phyloP scores from a whole-genome alignment of 2,888 invertebrate genomes.

The Eristalinus sepulchralis region DNA sequence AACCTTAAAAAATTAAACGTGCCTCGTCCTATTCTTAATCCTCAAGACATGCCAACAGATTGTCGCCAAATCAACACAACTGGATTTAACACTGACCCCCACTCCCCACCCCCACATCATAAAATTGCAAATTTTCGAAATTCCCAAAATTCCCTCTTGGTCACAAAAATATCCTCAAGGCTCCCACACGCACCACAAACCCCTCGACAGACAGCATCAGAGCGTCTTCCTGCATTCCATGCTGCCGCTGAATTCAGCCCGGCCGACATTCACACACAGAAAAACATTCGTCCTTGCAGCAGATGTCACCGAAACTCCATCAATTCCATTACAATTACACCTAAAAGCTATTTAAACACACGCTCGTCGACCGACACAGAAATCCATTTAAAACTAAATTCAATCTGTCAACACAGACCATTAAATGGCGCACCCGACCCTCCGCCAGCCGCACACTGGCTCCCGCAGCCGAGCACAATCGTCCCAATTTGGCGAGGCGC shows the following conservation, averaged over 20 bases:
- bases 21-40: no score
- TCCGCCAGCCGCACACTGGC: background rate
- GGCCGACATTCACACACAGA: background rate
- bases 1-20: no score
- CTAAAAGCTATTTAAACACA: conserved; percentile 35
- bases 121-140: no score
- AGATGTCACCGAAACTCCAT: conserved; percentile 36
- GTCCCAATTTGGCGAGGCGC: conserved; percentile 20
- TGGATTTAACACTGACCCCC: no score
- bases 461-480: conserved; percentile 3
- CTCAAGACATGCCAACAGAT: no score
- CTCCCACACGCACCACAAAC: no score
- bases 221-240: no score
- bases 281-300: background rate
- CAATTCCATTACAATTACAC: conserved; percentile 24
- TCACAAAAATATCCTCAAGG: no score
- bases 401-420: conserved; percentile 69
- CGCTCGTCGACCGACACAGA: conserved; percentile 29
- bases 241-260: background rate
- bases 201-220: no score
- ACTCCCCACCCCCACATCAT: no score
- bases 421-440: conserved; percentile 43
- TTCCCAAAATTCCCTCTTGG: no score
- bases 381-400: conserved; percentile 67
- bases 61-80: no score